These are phyloP conservation scores for Alectoris magna DNA, from an alignment of 2,797 vertebrate species.

Conservation along the genomic window DNA sequence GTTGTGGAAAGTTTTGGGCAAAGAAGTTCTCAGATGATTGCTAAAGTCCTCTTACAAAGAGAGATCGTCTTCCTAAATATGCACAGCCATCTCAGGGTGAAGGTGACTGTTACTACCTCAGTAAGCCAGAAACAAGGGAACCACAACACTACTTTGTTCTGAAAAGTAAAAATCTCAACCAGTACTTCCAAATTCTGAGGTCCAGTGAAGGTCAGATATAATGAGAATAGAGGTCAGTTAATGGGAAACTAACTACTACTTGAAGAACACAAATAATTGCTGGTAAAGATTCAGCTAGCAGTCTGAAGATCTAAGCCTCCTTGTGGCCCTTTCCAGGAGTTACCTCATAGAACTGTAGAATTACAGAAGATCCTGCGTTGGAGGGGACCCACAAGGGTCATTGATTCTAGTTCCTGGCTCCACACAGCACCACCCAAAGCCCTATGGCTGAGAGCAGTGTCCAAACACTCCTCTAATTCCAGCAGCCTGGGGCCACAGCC, in stretches of 20 bases:
- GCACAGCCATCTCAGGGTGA: not conserved
- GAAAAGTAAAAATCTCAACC: not conserved
- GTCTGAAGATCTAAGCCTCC: not conserved
- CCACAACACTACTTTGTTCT: not conserved
- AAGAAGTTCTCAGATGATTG: not conserved
- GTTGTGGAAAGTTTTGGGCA: slow-evolving; percentile 2
- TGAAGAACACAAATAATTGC: not conserved
- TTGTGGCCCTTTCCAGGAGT: not conserved
- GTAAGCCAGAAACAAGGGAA: not conserved
- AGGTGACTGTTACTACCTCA: not conserved
- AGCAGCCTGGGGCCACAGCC: not conserved
- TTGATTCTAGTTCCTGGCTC: not conserved
- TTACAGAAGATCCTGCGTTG: not conserved
- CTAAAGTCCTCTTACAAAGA: slow-evolving; percentile 1
- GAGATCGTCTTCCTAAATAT: not conserved
- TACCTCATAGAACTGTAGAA: not conserved
- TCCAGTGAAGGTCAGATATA: not conserved
- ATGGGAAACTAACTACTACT: not conserved
- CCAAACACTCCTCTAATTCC: not conserved
- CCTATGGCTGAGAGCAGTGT: not conserved
- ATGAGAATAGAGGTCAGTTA: not conserved
- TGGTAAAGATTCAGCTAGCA: not conserved
- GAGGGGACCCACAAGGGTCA: not conserved
- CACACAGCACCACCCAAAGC: not conserved
- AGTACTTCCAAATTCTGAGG: not conserved